phyloP scores from a whole-genome alignment of 2,797 vertebrate species.

The Sebastes nivosus region DNA sequence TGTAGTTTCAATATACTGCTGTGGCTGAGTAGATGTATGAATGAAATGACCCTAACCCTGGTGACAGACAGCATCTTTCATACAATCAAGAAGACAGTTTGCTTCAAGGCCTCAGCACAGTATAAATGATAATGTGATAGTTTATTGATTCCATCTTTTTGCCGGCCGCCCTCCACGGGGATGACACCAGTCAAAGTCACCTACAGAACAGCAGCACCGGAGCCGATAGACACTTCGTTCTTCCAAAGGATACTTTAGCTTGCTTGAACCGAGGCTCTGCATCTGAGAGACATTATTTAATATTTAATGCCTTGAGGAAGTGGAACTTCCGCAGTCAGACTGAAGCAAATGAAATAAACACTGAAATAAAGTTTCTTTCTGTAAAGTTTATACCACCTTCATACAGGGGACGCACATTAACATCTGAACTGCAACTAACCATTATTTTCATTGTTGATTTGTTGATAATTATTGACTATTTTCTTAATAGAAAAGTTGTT shows the following conservation, averaged over 20 bases:
- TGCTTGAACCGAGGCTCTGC: not conserved
- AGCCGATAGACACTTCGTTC: conserved; percentile 9
- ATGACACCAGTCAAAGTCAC: conserved; percentile 47
- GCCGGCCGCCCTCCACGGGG: not conserved
- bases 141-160: conserved; percentile 56
- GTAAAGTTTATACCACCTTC: not conserved
- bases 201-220: conserved; percentile 17
- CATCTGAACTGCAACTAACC: not conserved
- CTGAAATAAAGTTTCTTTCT: not conserved
- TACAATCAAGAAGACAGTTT: conserved; percentile 26
- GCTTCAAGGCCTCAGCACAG: conserved; percentile 26
- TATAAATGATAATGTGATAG: conserved; percentile 43
- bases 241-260: conserved; percentile 20
- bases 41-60: not conserved
- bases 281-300: not conserved
- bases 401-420: not conserved
- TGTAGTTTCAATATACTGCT: not conserved
- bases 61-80: conserved; percentile 16
- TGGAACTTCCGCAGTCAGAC: not conserved
- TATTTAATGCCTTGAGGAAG: not conserved
- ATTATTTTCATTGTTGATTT: too few species aligned
- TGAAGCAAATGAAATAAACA: not conserved
- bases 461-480: too few species aligned
- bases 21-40: not conserved
- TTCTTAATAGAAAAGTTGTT: too few species aligned